phyloP scores from a whole-genome alignment of 2,797 vertebrate genomes.

The Fratercula arctica region DNA sequence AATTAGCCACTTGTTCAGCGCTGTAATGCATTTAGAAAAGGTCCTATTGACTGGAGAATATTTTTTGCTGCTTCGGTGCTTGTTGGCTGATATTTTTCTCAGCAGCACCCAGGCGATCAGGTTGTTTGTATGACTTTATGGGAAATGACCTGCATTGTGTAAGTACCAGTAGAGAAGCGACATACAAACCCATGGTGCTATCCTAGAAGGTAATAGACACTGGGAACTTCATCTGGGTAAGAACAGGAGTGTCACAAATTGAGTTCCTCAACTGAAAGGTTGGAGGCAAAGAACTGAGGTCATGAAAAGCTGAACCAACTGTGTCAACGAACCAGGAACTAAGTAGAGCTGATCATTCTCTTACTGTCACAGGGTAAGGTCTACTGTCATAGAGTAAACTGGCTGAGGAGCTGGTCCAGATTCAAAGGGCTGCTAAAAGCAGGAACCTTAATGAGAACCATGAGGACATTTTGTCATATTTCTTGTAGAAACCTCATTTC shows the following conservation, averaged over 20 bases:
- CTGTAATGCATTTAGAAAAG: conserved; percentile 16
- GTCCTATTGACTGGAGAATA: neutral
- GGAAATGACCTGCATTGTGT: neutral
- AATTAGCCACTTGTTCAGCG: conserved; percentile 36
- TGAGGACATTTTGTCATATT: neutral
- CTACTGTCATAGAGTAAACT: neutral
- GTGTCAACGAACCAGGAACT: neutral
- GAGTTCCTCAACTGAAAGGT: neutral
- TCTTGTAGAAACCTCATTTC: neutral
- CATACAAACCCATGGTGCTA: neutral
- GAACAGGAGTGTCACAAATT: neutral
- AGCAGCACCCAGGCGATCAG: neutral
- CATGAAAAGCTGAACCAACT: neutral
- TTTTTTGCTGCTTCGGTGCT: neutral
- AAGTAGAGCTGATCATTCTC: neutral
- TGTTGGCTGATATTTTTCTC: neutral
- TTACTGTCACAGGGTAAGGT: neutral
- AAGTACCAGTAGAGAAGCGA: neutral
- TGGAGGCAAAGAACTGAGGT: neutral
- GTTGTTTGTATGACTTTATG: neutral
- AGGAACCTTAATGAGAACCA: neutral
- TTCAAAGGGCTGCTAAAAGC: neutral
- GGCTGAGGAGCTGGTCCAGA: neutral
- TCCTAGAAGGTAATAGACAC: neutral
- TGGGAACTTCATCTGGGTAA: neutral